Base-by-base conservation (phyloP, 2,797 vertebrate genomes). In the Sebastes goodei region DNA sequence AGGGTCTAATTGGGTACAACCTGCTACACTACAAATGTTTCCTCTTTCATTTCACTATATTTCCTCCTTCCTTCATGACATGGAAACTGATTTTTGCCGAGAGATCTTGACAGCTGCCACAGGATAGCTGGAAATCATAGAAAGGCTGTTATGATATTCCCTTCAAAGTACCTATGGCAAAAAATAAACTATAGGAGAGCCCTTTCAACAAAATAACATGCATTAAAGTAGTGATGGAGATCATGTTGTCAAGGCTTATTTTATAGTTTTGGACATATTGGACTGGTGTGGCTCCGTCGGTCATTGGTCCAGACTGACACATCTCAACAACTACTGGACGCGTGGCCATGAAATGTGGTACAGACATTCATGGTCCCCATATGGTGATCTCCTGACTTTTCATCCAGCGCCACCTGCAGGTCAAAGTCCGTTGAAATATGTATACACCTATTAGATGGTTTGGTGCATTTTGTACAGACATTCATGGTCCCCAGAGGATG, bases 1-100 rank as follows among this genome's bases (percentile, higher is more conserved):
- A 60, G 14, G 52, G 7, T 9, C 9, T 76, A 64, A 81, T 67
- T 73, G 15, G 64, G 1, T 33, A n/a, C 35, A 25, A 73, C 64
- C 46, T 23, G 21, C 53, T 29, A 9, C 5, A 25, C 42, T 14
- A n/a, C n/a, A 14, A 61, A 21, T 38, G 21, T 17, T 71, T 55
- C 7, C 33, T 68, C 52, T 53, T 38, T 11, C 21, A 25, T 60
- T 64, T 72, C 5, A 29, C 38, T 10, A 6, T 9, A 0, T 62
- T 23, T 60, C 10, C 10, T 33, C 10, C 12, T 49, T 73, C n/a
- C 10, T 63, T 59, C 14, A 6, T 63, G 27, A 60, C 59, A 5
- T 76, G 66, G 10, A 69, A 62, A 33, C 7, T 38, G 55, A 52
- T 29, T 21, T 46, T 32, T 27, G 33, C 29, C 7, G 1, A 8